Evolutionary conservation across 1,140 invertebrate species (phyloP).

Genomic region (Mactra quadrangularis): DNA sequence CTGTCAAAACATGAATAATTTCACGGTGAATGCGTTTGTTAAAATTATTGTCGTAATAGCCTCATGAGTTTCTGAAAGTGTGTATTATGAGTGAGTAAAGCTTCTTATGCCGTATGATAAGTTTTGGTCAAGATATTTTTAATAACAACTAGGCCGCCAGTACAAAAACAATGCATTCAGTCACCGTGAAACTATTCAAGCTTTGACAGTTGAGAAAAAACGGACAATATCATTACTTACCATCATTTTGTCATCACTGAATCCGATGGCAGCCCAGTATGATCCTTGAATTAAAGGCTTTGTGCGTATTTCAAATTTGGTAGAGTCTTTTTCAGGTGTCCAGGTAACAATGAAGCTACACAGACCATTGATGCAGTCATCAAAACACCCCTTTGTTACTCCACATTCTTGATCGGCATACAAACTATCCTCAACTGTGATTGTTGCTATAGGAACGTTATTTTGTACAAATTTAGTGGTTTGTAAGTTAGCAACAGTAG

Average conservation of each 20-base stretch:
- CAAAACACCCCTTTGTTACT: conserved; percentile 53
- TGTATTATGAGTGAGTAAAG: too few relatives aligned
- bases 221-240: conserved; percentile 15
- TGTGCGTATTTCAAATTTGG: conserved; percentile 51
- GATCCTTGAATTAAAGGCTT: conserved; percentile 10
- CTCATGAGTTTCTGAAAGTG: too few relatives aligned
- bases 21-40: too few relatives aligned
- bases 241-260: conserved; percentile 61
- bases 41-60: too few relatives aligned
- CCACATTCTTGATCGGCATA: conserved; percentile 37
- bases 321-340: conserved; percentile 25
- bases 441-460: background rate
- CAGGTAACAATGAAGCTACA: conserved; percentile 57
- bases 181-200: too few relatives aligned
- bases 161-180: too few relatives aligned
- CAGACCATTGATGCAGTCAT: conserved; percentile 38
- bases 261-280: conserved; percentile 58
- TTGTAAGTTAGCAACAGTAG: background rate
- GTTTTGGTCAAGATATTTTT: too few relatives aligned
- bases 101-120: too few relatives aligned
- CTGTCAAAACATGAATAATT: too few relatives aligned
- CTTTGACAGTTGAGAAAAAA: too few relatives aligned
- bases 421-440: background rate
- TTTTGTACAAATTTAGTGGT: background rate
- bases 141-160: too few relatives aligned